Conservation (phyloP, 2,888 invertebrate species). For the Brachyopa scutellaris region DNA sequence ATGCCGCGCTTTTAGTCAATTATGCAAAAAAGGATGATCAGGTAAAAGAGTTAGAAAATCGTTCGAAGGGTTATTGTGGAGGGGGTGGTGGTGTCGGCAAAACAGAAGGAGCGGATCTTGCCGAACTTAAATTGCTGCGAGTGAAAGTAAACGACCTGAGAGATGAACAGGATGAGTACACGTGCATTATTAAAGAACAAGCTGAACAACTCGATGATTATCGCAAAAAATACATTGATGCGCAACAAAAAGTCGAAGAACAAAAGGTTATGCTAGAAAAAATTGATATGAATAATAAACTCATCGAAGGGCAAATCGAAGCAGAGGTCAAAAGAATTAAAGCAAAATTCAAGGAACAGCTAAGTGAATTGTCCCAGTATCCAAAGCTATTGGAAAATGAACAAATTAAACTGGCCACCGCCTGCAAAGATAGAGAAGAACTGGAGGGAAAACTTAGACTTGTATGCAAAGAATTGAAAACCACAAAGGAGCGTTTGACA, state of each 20-base stretch:
- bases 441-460: conserved; percentile 78
- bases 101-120: conserved; percentile 74
- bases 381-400: conserved; percentile 80
- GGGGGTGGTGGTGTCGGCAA: conserved; percentile 45
- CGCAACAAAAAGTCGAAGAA: conserved; percentile 81
- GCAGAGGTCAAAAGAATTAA: conserved; percentile 80
- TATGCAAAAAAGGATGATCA: conserved; percentile 79
- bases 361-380: conserved; percentile 79
- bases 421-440: conserved; percentile 79
- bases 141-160: conserved; percentile 78
- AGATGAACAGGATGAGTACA: conserved; percentile 80
- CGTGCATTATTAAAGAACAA: conserved; percentile 80
- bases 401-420: conserved; percentile 78
- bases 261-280: conserved; percentile 79
- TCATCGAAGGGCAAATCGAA: conserved; percentile 81
- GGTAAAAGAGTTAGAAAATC: conserved; percentile 77
- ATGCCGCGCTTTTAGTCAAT: conserved; percentile 77
- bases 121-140: conserved; percentile 77
- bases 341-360: conserved; percentile 80
- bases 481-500: conserved; percentile 75
- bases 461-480: conserved; percentile 79
- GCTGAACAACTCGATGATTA: conserved; percentile 80
- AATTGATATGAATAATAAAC: conserved; percentile 79
- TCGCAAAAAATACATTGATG: conserved; percentile 79
- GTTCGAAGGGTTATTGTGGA: conserved; percentile 16